phyloP scores from a whole-genome alignment of 1,140 invertebrate genomes.

The Argopecten irradians region DNA sequence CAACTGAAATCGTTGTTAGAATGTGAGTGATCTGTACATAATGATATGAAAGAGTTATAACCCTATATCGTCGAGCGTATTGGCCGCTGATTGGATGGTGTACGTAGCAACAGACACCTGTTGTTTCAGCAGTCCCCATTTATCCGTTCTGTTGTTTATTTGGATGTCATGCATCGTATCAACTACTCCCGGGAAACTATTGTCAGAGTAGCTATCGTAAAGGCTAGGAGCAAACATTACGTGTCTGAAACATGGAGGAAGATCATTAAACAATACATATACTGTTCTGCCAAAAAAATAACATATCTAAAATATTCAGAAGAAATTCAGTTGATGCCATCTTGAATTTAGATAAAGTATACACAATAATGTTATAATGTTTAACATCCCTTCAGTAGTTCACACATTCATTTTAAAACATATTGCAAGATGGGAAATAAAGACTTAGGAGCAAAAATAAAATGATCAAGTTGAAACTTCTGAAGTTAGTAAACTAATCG shows the following conservation, averaged over 20 bases:
- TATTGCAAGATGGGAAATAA: no score
- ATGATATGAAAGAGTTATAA: constrained; percentile 20
- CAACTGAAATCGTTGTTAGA: no score
- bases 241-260: constrained; percentile 44
- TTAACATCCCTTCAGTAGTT: no score
- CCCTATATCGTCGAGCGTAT: constrained; percentile 53
- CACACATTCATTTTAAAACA: no score
- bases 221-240: constrained; percentile 55
- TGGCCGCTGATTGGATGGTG: constrained; percentile 51
- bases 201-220: constrained; percentile 53
- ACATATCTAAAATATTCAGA: no score
- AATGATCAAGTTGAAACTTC: no score
- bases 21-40: no score
- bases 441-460: no score
- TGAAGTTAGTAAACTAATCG: no score
- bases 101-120: constrained; percentile 53
- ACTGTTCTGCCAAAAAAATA: background rate
- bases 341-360: no score
- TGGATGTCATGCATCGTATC: constrained; percentile 55
- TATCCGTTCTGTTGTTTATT: constrained; percentile 33
- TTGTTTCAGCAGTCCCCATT: constrained; percentile 53
- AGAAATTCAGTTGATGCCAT: no score
- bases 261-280: background rate
- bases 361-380: no score
- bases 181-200: constrained; percentile 53